Conservation (phyloP, 2,888 invertebrate genomes). For the Nudaria mundana region DNA sequence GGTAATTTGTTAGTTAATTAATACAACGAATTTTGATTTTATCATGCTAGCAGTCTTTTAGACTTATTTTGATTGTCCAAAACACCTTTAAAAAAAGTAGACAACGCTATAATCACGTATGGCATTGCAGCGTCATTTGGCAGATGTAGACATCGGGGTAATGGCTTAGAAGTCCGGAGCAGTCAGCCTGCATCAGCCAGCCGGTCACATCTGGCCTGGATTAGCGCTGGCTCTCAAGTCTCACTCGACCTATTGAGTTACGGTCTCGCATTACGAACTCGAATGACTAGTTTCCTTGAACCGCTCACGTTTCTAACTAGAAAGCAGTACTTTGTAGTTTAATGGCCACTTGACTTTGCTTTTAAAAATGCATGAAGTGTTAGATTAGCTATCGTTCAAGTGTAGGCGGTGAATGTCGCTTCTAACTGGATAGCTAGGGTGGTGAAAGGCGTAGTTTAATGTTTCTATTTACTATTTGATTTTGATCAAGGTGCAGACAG, state of each 20-base stretch:
- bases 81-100: too few relatives aligned
- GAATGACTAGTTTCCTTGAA: constrained; percentile 51
- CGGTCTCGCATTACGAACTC: constrained; percentile 57
- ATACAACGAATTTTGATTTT: constrained; percentile 20
- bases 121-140: constrained; percentile 57
- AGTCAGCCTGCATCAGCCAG: constrained; percentile 31
- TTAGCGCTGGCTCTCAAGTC: constrained; percentile 46
- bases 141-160: constrained; percentile 65
- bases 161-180: constrained; percentile 74
- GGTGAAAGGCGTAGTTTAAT: constrained; percentile 26
- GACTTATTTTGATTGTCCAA: constrained; percentile 10
- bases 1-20: constrained; percentile 35
- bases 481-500: constrained; percentile 45
- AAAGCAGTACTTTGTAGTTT: constrained; percentile 26
- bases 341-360: constrained; percentile 41
- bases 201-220: constrained; percentile 62
- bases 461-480: constrained; percentile 47
- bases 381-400: constrained; percentile 24
- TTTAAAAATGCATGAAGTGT: constrained; percentile 35
- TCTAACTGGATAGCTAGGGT: constrained; percentile 5
- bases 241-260: constrained; percentile 58
- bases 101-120: too few relatives aligned
- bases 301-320: constrained; percentile 52
- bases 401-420: constrained; percentile 9
- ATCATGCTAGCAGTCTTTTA: constrained; percentile 6